Evolutionary conservation across 2,888 invertebrate genomes (phyloP).

Genomic region (Sinodicranocentrus sp.): DNA sequence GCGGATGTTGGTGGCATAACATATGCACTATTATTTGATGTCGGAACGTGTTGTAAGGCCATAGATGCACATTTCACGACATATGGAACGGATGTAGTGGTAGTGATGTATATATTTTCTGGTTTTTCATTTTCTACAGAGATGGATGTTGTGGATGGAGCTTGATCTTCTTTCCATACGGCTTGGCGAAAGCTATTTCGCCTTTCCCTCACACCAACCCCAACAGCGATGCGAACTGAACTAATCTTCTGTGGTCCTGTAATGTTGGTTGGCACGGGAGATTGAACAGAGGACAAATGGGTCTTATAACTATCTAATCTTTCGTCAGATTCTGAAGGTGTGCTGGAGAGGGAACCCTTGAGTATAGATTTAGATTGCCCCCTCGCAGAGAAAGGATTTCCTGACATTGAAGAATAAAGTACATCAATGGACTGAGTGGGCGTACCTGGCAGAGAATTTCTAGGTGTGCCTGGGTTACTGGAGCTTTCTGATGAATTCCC

Average conservation of each 20-base stretch:
- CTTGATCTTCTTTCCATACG: conserved; percentile 77
- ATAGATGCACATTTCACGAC: conserved; percentile 56
- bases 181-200: conserved; percentile 78
- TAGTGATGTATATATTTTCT: conserved; percentile 62
- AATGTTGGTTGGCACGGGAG: conserved; percentile 46
- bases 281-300: neutral
- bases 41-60: conserved; percentile 41
- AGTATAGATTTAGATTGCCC: conserved; percentile 69
- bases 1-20: neutral
- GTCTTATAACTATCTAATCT: conserved; percentile 49
- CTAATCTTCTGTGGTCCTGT: conserved; percentile 74
- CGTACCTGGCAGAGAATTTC: conserved; percentile 74
- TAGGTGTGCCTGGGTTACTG: conserved; percentile 73
- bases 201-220: conserved; percentile 77
- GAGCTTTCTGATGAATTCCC: conserved; percentile 76
- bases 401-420: conserved; percentile 65
- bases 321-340: conserved; percentile 73
- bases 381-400: conserved; percentile 3
- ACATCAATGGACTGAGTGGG: conserved; percentile 75
- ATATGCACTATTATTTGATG: neutral
- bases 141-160: conserved; percentile 11
- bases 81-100: conserved; percentile 52
- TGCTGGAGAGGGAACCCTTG: conserved; percentile 73
- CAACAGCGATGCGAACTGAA: conserved; percentile 76
- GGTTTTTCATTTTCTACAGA: conserved; percentile 53